Conservation (phyloP, 2,797 vertebrate species). For the Lemur catta region DNA sequence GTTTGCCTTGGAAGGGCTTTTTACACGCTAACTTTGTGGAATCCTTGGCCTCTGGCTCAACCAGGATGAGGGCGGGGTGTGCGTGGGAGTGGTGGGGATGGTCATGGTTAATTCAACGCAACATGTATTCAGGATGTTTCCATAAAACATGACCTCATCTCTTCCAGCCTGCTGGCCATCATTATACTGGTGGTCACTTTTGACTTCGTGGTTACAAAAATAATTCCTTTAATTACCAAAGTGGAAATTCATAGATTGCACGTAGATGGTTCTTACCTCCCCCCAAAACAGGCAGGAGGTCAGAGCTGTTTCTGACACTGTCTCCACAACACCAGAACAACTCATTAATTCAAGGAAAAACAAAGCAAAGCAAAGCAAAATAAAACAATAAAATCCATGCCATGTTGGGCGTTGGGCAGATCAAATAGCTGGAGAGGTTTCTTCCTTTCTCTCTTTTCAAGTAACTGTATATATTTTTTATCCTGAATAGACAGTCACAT, state of each 20-base stretch:
- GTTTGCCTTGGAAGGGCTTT: constrained; percentile 40
- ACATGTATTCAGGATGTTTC: constrained; percentile 64
- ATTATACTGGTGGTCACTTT: constrained; percentile 48
- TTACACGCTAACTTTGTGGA: constrained; percentile 59
- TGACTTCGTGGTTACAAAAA: not conserved
- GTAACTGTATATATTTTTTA: not conserved
- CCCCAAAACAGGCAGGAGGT: not conserved
- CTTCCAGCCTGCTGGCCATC: constrained; percentile 53
- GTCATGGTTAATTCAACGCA: constrained; percentile 59
- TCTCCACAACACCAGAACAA: not conserved
- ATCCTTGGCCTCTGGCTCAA: constrained; percentile 66
- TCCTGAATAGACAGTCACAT: not conserved
- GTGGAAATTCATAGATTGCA: constrained; percentile 42
- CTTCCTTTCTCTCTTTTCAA: not conserved
- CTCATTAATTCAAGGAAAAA: not conserved
- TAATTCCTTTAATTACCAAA: not conserved
- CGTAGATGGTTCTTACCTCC: not conserved
- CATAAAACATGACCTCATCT: constrained; percentile 70
- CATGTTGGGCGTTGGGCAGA: not conserved
- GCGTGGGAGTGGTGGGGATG: constrained; percentile 49
- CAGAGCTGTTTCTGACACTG: not conserved
- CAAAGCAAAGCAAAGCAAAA: constrained; percentile 1
- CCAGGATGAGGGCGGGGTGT: constrained; percentile 44
- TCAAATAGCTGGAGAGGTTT: not conserved
- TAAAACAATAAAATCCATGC: not conserved